Evolutionary conservation across 2,797 vertebrate species (phyloP), one percentile per base, ranked within the genome.

Genomic region (Rhabdomys pumilio): DNA sequence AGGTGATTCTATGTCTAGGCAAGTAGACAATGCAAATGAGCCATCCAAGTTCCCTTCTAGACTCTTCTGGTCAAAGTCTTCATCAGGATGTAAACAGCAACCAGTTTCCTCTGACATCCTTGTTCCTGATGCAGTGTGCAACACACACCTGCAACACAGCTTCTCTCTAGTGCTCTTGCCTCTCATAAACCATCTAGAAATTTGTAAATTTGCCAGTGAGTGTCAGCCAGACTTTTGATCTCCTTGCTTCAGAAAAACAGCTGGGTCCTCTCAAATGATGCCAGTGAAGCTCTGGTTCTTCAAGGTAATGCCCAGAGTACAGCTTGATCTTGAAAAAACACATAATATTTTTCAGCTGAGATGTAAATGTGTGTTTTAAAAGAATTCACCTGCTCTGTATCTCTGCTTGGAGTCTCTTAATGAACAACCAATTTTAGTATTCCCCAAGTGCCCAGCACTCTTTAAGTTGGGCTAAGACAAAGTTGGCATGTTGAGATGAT

Each of bases 391-490:
- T 61, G 9, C 0, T 76, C 59, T 67, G 34, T 17, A 14, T 2
- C 19, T 59, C 34, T 93, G 3, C 63, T 89, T 83, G 72, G 47
- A 88, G 84, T 26, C 34, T 81, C 50, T 93, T 82, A 91, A 85
- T 69, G 4, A 5, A 76, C 61, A 38, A 29, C 38, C 13, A 57
- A 19, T 63, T 90, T 81, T 34, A 50, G 3, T 47, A 41, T 57
- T 22, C 8, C 22, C 61, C 65, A 76, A 14, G 10, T 72, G 26
- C 24, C 50, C 41, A n/a, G 75, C 19, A 92, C 19, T 10, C 22
- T 76, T 61, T 24, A 26, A 76, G 29, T 15, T 94, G 44, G 4
- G 34, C 19, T 86, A 72, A 94, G 22, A 82, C 10, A 89, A 94
- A 81, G 82, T 19, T 11, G 19, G 24, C n/a, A 41, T 73, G 72